A percentile compares a stretch with the other conserved stretches of the same genome.
Evolutionary conservation across 2,113 vertebrate genomes (phyloP).

Genomic region (Mastomys coucha): DNA sequence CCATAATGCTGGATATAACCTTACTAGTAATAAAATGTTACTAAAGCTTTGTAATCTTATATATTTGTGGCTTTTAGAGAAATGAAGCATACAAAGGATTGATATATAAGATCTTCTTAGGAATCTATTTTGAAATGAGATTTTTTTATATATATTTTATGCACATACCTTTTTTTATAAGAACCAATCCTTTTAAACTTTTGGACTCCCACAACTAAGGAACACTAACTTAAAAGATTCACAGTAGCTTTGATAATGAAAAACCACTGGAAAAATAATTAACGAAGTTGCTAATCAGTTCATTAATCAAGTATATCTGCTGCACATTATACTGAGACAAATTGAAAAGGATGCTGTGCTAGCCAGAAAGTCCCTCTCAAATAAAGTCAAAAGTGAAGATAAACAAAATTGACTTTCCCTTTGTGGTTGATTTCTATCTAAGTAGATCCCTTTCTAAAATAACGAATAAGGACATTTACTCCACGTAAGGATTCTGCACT

Average conservation of each 20-base stretch:
- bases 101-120: constrained; percentile 29
- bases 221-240: constrained; percentile 51
- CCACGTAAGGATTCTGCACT: constrained; percentile 1
- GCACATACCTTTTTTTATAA: constrained; percentile 19
- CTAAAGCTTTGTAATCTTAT: constrained; percentile 21
- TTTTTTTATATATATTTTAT: constrained; percentile 15
- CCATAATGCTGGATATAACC: constrained; percentile 17
- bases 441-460: constrained; percentile 64
- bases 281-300: constrained; percentile 76
- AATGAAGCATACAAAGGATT: constrained; percentile 52
- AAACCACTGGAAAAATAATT: constrained; percentile 75
- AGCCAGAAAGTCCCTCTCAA: constrained; percentile 67
- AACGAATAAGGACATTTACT: constrained; percentile 19
- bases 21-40: neutral
- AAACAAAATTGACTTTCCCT: constrained; percentile 77
- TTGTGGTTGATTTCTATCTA: constrained; percentile 76
- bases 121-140: constrained; percentile 49
- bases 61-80: constrained; percentile 65
- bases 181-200: constrained; percentile 49
- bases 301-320: constrained; percentile 76
- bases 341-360: constrained; percentile 70
- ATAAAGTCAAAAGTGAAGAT: constrained; percentile 77
- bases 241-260: constrained; percentile 58
- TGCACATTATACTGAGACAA: constrained; percentile 69
- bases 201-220: constrained; percentile 1